phyloP scores from a whole-genome alignment of 2,888 invertebrate genomes.

The Andrena bicolor region DNA sequence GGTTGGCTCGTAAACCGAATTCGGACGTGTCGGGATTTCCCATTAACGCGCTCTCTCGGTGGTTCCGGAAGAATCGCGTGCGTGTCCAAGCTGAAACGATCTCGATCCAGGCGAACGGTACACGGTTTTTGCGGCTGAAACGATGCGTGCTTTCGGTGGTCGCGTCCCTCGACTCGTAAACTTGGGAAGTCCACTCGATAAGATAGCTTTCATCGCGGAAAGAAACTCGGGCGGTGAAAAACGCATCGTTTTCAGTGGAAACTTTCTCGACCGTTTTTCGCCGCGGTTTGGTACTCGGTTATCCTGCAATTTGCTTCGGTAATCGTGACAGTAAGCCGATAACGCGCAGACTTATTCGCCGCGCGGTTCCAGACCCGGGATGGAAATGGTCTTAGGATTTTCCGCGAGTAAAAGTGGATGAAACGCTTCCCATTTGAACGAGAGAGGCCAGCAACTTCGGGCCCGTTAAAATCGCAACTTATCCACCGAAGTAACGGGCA shows the following conservation, averaged over 20 bases:
- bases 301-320: no score
- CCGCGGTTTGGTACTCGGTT: no score
- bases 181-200: background rate
- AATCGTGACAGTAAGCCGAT: no score
- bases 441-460: background rate
- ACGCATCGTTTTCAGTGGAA: background rate
- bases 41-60: constrained; percentile 11
- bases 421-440: background rate
- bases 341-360: no score
- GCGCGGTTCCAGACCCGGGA: no score
- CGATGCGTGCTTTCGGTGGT: constrained; percentile 12
- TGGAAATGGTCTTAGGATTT: no score
- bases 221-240: background rate
- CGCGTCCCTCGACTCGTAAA: constrained; percentile 20
- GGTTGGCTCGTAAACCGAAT: constrained; percentile 20
- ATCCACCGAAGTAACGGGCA: constrained; percentile 11
- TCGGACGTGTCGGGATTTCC: constrained; percentile 42
- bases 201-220: background rate
- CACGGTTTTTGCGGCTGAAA: constrained; percentile 27
- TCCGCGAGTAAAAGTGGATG: background rate
- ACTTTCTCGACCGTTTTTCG: no score
- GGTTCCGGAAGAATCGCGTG: constrained; percentile 13
- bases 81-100: constrained; percentile 19
- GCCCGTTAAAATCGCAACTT: background rate
- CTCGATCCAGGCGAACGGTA: constrained; percentile 36